Conservation (phyloP, 2,113 vertebrate genomes). For the Willisornis vidua region DNA sequence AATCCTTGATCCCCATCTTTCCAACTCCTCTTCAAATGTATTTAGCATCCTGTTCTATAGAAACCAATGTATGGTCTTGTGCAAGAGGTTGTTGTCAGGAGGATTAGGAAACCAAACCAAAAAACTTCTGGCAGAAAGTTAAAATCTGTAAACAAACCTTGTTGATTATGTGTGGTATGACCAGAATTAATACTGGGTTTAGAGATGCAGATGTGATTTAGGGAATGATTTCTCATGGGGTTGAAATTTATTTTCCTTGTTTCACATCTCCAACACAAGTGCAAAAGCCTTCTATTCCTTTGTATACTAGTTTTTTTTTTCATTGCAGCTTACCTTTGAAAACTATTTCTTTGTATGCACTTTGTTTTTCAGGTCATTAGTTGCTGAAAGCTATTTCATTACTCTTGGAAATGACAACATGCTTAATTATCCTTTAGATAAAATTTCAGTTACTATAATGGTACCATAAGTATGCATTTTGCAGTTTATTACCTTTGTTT, state of each 20-base stretch:
- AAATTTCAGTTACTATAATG: constrained; percentile 4
- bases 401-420: constrained; percentile 32
- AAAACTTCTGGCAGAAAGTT: not conserved
- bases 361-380: constrained; percentile 48
- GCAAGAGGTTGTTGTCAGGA: not conserved
- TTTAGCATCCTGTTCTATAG: not conserved
- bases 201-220: not conserved
- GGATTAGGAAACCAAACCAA: not conserved
- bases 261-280: not conserved
- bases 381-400: constrained; percentile 48
- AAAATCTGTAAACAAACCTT: not conserved
- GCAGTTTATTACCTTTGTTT: constrained; percentile 55
- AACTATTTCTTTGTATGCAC: not conserved
- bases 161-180: not conserved
- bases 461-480: constrained; percentile 30
- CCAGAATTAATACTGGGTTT: not conserved
- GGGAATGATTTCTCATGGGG: not conserved
- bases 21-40: not conserved
- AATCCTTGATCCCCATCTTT: not conserved
- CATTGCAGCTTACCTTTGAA: not conserved
- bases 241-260: not conserved
- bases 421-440: constrained; percentile 55
- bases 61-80: not conserved
- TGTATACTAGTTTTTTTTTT: not conserved
- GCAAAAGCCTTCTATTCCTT: not conserved